phyloP scores from a whole-genome alignment of 2,888 invertebrate species.

The Erpobdella octoculata region DNA sequence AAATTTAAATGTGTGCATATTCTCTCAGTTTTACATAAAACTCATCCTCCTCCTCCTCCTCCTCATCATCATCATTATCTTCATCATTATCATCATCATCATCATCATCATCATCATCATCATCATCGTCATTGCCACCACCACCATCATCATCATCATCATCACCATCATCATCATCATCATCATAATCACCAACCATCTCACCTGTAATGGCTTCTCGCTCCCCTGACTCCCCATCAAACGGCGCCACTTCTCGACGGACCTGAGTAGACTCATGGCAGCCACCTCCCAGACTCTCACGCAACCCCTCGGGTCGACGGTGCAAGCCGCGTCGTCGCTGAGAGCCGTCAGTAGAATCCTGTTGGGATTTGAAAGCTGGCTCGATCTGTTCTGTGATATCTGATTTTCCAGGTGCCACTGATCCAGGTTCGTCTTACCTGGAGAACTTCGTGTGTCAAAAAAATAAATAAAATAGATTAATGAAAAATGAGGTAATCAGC shows the following conservation, averaged over 20 bases:
- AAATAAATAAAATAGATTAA: too few species aligned
- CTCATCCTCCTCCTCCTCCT: too few species aligned
- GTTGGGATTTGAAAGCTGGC: neutral
- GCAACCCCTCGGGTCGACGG: neutral
- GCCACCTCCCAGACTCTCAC: neutral
- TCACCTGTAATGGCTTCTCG: neutral
- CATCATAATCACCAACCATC: neutral
- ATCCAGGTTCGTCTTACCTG: neutral
- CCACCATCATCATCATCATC: conserved; percentile 1
- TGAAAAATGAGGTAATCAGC: neutral
- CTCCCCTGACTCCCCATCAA: neutral
- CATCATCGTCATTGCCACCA: neutral
- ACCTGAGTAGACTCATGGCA: neutral
- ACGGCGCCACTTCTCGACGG: neutral
- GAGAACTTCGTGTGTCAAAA: too few species aligned
- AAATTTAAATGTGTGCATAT: too few species aligned
- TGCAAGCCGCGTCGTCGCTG: neutral
- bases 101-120: conserved; percentile 2
- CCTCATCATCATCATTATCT: too few species aligned
- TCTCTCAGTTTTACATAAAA: too few species aligned
- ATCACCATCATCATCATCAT: neutral
- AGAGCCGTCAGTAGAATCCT: neutral
- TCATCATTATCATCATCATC: too few species aligned
- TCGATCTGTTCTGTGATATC: neutral
- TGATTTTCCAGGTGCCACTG: neutral